A percentile compares a stretch with the other conserved stretches of the same genome.
Conservation (phyloP, 2,888 invertebrate genomes). For the Drosophila buzzatii region DNA sequence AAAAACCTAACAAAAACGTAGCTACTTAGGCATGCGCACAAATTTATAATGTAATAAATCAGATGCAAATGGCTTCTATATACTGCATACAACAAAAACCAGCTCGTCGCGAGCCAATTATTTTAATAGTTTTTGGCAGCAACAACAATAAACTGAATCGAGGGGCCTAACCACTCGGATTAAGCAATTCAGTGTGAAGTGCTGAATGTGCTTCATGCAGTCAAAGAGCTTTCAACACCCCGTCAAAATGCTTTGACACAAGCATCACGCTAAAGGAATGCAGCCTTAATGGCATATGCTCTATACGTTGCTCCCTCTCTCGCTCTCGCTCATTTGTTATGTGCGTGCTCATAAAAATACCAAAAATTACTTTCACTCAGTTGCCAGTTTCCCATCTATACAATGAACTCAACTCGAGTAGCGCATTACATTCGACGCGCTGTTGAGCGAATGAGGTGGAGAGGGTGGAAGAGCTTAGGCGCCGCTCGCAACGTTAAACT, state of each 20-base stretch:
- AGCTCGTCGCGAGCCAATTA: slow-evolving; percentile 72
- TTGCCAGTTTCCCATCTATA: slow-evolving; percentile 20
- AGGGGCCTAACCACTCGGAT: slow-evolving; percentile 50
- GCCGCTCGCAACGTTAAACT: slow-evolving; percentile 46
- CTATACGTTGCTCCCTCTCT: neutral
- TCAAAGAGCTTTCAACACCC: slow-evolving; percentile 73
- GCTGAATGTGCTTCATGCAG: slow-evolving; percentile 48
- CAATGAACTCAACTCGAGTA: slow-evolving; percentile 47
- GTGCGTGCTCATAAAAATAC: slow-evolving; percentile 63
- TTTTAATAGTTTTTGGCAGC: slow-evolving; percentile 73
- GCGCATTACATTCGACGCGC: slow-evolving; percentile 45
- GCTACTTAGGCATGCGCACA: slow-evolving; percentile 79
- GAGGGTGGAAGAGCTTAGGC: slow-evolving; percentile 32
- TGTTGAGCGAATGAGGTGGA: neutral
- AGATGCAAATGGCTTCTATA: slow-evolving; percentile 72
- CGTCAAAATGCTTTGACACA: slow-evolving; percentile 66
- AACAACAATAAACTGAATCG: slow-evolving; percentile 53
- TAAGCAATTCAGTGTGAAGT: slow-evolving; percentile 74
- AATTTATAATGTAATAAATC: slow-evolving; percentile 76
- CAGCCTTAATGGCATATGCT: slow-evolving; percentile 60
- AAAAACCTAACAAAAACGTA: slow-evolving; percentile 64
- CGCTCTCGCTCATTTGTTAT: neutral
- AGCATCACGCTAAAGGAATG: slow-evolving; percentile 63
- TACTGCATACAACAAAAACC: slow-evolving; percentile 46
- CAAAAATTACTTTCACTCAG: slow-evolving; percentile 73